phyloP scores from a whole-genome alignment of 2,888 invertebrate species.

The Anoplius nigerrimus region DNA sequence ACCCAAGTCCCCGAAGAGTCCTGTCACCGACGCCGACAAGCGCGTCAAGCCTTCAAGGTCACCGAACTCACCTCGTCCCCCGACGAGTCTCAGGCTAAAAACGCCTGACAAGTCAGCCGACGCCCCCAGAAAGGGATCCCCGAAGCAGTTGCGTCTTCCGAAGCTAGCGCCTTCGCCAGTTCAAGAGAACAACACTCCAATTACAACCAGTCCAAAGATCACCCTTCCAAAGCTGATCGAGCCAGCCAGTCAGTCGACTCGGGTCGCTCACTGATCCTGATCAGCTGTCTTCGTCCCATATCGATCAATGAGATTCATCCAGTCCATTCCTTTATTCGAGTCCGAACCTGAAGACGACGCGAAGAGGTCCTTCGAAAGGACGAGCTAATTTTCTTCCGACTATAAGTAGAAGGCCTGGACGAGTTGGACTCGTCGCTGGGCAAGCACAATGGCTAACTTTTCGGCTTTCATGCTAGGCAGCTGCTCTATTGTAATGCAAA shows the following conservation, averaged over 20 bases:
- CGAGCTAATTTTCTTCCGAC: constrained; percentile 4
- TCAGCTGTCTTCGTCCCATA: background rate
- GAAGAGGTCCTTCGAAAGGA: background rate
- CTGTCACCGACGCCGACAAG: constrained; percentile 7
- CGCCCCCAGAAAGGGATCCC: constrained; percentile 44
- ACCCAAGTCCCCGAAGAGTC: constrained; percentile 11
- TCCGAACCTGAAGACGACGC: background rate
- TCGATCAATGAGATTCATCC: background rate
- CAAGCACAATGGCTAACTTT: no score
- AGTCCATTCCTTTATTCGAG: no score
- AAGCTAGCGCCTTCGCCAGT: constrained; percentile 50
- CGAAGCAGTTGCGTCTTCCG: constrained; percentile 57
- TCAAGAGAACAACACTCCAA: constrained; percentile 22
- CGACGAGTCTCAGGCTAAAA: constrained; percentile 45
- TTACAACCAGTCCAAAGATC: constrained; percentile 42
- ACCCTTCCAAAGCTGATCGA: constrained; percentile 62
- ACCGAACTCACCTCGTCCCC: constrained; percentile 40
- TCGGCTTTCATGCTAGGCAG: no score
- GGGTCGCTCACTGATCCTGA: constrained; percentile 43
- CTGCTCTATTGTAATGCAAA: no score
- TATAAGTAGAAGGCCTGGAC: background rate
- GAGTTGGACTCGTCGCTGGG: no score
- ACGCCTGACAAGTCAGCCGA: constrained; percentile 42
- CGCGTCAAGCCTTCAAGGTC: constrained; percentile 26
- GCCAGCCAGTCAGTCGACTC: constrained; percentile 43